Conservation (phyloP, 53 echinoderm and acorn worm genomes). For the Arbacia lixula region DNA sequence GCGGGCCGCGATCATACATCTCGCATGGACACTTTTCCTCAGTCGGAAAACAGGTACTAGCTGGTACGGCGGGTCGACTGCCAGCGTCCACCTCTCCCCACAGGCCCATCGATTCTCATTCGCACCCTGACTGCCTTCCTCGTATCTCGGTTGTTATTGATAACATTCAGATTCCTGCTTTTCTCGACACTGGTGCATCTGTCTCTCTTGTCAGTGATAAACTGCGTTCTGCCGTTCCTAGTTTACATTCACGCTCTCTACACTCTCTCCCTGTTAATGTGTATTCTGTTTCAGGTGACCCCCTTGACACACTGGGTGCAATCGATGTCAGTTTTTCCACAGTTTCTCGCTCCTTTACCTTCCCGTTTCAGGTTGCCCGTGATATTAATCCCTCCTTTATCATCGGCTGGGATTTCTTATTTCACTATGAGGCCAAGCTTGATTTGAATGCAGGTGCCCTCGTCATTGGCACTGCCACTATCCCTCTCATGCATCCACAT, state of each 20-base stretch:
- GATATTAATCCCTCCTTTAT: conserved; percentile 36
- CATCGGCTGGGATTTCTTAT: conserved; percentile 57
- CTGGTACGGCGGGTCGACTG: conserved; percentile 52
- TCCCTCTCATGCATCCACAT: conserved; percentile 31
- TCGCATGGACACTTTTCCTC: neutral
- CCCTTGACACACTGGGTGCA: conserved; percentile 14
- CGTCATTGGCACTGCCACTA: neutral
- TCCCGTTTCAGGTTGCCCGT: conserved; percentile 40
- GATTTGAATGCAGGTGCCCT: neutral
- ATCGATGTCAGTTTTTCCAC: conserved; percentile 22
- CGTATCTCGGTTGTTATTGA: neutral
- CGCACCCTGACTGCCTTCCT: neutral
- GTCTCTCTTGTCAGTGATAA: conserved; percentile 25
- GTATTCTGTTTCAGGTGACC: conserved; percentile 13
- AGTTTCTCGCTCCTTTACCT: neutral
- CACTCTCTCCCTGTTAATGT: neutral
- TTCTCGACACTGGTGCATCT: conserved; percentile 20
- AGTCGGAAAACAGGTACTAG: conserved; percentile 34
- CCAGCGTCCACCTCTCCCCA: neutral
- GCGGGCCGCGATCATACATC: neutral
- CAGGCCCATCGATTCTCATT: neutral
- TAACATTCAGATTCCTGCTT: conserved; percentile 6
- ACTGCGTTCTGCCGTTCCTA: conserved; percentile 8
- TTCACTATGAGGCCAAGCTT: conserved; percentile 12
- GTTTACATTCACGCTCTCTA: neutral